Base-by-base conservation (phyloP, 2,113 vertebrate genomes). In the Dasyprocta punctata region DNA sequence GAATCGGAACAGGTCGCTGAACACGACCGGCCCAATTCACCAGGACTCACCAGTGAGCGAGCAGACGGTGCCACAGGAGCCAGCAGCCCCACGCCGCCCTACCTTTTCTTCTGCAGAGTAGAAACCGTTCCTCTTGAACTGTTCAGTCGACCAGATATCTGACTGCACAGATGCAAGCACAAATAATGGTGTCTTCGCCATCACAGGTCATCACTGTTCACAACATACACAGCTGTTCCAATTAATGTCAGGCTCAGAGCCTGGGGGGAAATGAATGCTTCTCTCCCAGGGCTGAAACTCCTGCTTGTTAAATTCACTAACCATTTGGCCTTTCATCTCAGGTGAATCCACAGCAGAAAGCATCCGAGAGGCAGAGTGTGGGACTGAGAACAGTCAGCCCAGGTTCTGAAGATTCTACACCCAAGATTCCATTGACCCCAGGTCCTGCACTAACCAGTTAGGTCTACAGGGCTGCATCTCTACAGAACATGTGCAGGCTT, bases 181-280 rank as follows among this genome's bases (percentile, higher is more conserved):
- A 89, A 75, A 90, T 94, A 96, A 96, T 71, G 17, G 58, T 89
- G 61, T 87, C 92, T 88, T 92, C 94, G 73, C 24, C 38, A n/a
- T 69, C 56, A 69, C 60, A 75, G 56, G 38, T 90, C 78, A 93
- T 93, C 92, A 95, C 92, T 81, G 67, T 16, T 75, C 67, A 86
- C 56, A 69, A 84, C 87, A 65, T 69, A 20, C 52, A 82, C 4
- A 84, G 67, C 75, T 54, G 38, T 60, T 93, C 16, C 56, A 24
- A 58, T 80, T 84, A 84, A 92, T 49, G 86, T 81, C 75, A 87
- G 52, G 49, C 47, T 80, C 16, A 67, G 44, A 52, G 36, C 56
- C 88, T 56, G 33, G 26, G 44, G 44, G 54, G 67, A 84, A 94
- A 52, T 54, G 71, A 94, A 81, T 71, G 26, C 12, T 13, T 56